phyloP scores from a whole-genome alignment of 2,113 vertebrate species.

The Paramormyrops kingsleyae region DNA sequence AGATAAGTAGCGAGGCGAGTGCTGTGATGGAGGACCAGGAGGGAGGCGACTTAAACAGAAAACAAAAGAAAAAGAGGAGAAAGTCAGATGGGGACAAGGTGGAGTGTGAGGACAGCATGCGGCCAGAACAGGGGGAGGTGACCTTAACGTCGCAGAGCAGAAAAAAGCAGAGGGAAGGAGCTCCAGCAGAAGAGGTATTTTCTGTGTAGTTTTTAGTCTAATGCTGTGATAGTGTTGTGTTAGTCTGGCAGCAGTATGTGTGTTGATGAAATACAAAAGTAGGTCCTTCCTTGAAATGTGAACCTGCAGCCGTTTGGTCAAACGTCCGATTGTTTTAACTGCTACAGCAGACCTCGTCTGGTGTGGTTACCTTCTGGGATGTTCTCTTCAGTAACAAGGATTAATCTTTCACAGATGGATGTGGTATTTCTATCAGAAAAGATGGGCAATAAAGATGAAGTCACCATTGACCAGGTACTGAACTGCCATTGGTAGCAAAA shows the following conservation, averaged over 20 bases:
- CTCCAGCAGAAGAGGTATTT: slow-evolving; percentile 34
- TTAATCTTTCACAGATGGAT: neutral
- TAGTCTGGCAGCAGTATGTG: neutral
- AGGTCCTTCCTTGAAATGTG: neutral
- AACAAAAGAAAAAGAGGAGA: neutral
- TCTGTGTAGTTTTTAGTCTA: neutral
- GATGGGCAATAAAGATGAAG: slow-evolving; percentile 49
- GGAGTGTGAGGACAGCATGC: neutral
- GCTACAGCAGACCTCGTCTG: neutral
- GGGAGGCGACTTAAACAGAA: neutral
- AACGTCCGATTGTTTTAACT: neutral
- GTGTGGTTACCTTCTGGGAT: neutral
- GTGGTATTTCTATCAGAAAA: slow-evolving; percentile 50
- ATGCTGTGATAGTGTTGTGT: neutral
- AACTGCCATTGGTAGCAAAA: neutral
- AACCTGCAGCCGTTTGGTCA: neutral
- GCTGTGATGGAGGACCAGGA: neutral
- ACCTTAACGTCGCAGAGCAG: rapidly evolving
- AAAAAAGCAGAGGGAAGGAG: neutral
- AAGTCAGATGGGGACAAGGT: neutral
- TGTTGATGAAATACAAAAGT: neutral
- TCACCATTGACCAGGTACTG: slow-evolving; percentile 49
- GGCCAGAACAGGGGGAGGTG: neutral
- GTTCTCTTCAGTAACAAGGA: neutral
- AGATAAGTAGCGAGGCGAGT: neutral